Conservation (phyloP, 2,888 invertebrate species). For the Blera fallax region DNA sequence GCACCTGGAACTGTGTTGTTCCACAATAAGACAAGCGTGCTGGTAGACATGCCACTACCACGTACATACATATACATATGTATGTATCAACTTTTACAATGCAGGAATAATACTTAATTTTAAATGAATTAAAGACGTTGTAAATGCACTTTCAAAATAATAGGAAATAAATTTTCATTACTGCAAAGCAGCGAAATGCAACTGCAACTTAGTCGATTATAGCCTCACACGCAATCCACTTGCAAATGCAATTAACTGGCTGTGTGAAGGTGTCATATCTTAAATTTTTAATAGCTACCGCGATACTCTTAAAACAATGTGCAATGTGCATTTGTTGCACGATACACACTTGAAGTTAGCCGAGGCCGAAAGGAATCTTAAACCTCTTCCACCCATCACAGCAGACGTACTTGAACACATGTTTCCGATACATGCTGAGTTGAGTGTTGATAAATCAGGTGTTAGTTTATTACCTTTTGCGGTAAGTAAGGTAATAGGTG, state of each 20-base stretch:
- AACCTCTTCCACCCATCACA: background rate
- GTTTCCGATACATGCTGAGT: constrained; percentile 22
- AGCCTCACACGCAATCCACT: constrained; percentile 18
- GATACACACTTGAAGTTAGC: background rate
- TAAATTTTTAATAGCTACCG: background rate
- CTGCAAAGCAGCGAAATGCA: background rate
- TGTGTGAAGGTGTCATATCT: constrained; percentile 14
- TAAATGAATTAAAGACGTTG: no score
- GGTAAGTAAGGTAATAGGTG: constrained; percentile 62
- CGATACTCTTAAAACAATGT: background rate
- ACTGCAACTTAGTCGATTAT: background rate
- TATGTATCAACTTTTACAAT: background rate
- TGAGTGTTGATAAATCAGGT: constrained; percentile 47
- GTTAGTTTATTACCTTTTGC: constrained; percentile 43
- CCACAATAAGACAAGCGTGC: background rate
- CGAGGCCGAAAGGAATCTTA: background rate
- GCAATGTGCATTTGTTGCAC: background rate
- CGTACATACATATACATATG: background rate
- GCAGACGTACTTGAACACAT: background rate
- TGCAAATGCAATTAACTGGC: constrained; percentile 4
- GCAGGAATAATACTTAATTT: background rate
- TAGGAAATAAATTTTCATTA: background rate
- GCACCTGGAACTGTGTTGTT: background rate
- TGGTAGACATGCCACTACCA: background rate
- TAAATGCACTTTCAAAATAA: background rate